phyloP scores from a whole-genome alignment of 2,797 vertebrate species.

The Enteromius trimaculatus region DNA sequence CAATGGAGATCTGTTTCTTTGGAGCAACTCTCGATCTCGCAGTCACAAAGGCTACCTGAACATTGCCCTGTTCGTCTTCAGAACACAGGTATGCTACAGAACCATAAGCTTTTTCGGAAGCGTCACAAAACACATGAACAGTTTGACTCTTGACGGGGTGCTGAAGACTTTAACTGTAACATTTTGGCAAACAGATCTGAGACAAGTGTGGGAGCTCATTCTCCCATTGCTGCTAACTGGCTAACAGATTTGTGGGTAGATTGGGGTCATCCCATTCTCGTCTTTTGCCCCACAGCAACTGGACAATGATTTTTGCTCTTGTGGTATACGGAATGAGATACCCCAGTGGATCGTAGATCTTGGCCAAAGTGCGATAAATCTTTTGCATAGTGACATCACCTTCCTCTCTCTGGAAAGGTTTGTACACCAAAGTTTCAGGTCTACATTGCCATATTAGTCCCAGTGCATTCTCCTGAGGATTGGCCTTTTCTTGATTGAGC shows the following conservation, averaged over 20 bases:
- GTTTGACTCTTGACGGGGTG: too few species aligned
- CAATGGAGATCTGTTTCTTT: slow-evolving; percentile 22
- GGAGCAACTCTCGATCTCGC: slow-evolving; percentile 1
- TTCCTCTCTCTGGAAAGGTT: not conserved
- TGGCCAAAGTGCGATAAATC: not conserved
- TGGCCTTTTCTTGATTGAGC: not conserved
- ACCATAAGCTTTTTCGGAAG: not conserved
- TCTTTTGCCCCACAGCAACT: not conserved
- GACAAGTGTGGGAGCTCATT: not conserved
- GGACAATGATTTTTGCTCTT: not conserved
- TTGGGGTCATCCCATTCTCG: not conserved
- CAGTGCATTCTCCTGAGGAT: slow-evolving; percentile 77
- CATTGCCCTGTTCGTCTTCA: not conserved
- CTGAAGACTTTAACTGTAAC: not conserved
- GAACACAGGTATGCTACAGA: not conserved
- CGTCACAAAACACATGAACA: slow-evolving; percentile 2
- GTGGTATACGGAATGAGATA: not conserved
- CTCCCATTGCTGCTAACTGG: not conserved
- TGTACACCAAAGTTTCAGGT: not conserved
- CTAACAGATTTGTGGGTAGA: not conserved
- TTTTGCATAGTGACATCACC: not conserved
- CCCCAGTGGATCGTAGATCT: not conserved
- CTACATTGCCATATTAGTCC: not conserved
- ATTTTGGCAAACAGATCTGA: not conserved
- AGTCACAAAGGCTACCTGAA: not conserved